Evolutionary conservation across 2,113 vertebrate species (phyloP), one percentile per base, ranked within the genome.

Genomic region (Cephalopholis sonnerati): DNA sequence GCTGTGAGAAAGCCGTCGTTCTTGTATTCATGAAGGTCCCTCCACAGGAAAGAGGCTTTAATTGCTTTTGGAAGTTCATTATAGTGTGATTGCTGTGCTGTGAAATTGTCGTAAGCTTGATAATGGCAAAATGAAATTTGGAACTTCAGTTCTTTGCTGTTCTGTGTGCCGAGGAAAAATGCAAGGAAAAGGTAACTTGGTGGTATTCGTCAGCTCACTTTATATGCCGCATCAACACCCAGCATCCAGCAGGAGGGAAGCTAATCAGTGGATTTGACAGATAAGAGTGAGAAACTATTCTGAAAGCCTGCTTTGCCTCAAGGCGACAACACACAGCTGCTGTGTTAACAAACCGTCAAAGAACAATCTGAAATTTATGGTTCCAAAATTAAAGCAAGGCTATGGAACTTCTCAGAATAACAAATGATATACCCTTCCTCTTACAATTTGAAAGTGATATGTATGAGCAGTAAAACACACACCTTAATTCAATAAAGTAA

Each of bases 1-100:
- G 61, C 80, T 76, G 80, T 32, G 32, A 77, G 65, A 86, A 81
- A 85, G 71, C 59, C 1, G 32, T 76, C 72, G 90, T 88, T 89
- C 82, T 93, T 69, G 89, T 82, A 92, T 92, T 93, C 91, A 93
- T 63, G 71, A 85, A 80, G 87, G 84, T 86, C 79, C 77, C 84
- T 90, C 83, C 76, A 74, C 87, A 93, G 90, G 85, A 93, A 93
- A 84, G 81, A 54, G 32, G 79, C 80, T 88, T 93, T 94, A 94
- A 94, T 95, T 93, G 92, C 91, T 91, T 93, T 79, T 88, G 86
- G 87, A 95, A 93, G 93, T 95, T 95, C 91, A 93, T 94, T 94
- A 93, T 77, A 74, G 83, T 94, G 87, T 89, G 92, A 93, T 95
- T 93, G 90, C 92, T 91, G 86, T 93, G 87, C 92, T 95, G 92